Percentiles rank a stretch among this genome's conserved stretches.
Conservation (phyloP, 1,140 invertebrate species). For the Drosophila ficusphila region DNA sequence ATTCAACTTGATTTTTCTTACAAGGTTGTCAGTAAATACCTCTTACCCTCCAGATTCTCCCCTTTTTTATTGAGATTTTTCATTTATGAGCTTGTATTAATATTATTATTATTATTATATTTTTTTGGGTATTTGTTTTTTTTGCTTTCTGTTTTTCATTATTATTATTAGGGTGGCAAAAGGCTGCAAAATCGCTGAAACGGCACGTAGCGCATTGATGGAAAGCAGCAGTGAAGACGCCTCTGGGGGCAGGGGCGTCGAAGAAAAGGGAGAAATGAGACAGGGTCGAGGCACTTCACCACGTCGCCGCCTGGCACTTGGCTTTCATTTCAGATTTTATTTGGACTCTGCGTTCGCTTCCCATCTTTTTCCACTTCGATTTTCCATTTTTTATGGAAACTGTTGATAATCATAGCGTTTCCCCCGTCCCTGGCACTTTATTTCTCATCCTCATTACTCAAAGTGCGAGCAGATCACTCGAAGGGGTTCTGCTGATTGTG, state of each 20-base stretch:
- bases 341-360: constrained; percentile 16
- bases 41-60: not conserved
- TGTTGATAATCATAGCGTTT: constrained; percentile 67
- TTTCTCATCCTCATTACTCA: constrained; percentile 46
- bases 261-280: constrained; percentile 2
- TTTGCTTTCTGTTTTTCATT: constrained; percentile 57
- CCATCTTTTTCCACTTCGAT: constrained; percentile 56
- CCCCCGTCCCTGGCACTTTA: not conserved
- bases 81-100: constrained; percentile 47
- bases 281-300: constrained; percentile 69
- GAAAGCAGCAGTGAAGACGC: constrained; percentile 15
- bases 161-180: constrained; percentile 53
- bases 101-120: constrained; percentile 48
- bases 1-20: not conserved
- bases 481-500: constrained; percentile 16
- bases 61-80: constrained; percentile 1
- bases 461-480: constrained; percentile 65
- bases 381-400: constrained; percentile 79
- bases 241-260: constrained; percentile 8
- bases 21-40: not conserved
- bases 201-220: constrained; percentile 78
- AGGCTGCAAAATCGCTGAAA: constrained; percentile 77
- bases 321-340: constrained; percentile 66
- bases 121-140: constrained; percentile 22
- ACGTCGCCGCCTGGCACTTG: constrained; percentile 73